Evolutionary conservation across 2,113 vertebrate genomes (phyloP).

Genomic region (Ciconia maguari): DNA sequence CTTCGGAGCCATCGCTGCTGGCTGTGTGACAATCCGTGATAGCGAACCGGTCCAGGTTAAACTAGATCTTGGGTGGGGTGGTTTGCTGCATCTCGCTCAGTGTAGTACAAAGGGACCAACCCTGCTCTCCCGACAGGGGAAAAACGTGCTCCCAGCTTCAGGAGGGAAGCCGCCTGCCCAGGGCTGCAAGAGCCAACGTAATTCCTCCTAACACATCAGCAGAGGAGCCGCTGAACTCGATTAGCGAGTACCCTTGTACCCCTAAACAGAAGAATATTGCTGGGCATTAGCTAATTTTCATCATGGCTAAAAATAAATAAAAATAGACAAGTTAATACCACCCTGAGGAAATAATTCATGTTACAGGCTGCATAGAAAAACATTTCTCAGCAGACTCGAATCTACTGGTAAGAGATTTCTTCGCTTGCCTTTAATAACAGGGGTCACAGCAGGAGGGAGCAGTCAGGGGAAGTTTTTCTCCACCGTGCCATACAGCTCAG

Average conservation of each 20-base stretch:
- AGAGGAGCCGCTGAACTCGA: background rate
- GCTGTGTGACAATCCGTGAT: accelerated
- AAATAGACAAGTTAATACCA: background rate
- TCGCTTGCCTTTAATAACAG: background rate
- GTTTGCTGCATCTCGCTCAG: background rate
- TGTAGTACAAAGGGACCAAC: background rate
- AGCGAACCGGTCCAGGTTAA: background rate
- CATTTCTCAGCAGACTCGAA: background rate
- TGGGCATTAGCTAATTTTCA: background rate
- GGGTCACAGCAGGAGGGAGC: background rate
- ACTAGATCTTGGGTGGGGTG: background rate
- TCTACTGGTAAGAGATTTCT: background rate
- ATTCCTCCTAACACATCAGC: background rate
- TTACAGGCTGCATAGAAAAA: background rate
- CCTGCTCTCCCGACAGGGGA: accelerated
- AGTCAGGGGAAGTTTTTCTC: background rate
- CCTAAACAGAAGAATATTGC: background rate
- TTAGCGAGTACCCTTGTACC: background rate
- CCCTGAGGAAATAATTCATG: background rate
- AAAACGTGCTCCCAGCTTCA: background rate
- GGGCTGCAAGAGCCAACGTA: background rate
- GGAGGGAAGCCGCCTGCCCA: background rate
- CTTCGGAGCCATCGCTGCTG: background rate
- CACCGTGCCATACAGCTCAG: background rate
- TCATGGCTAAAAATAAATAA: background rate